phyloP scores from a whole-genome alignment of 1,140 invertebrate species.

The Druon quercuslanigerum region DNA sequence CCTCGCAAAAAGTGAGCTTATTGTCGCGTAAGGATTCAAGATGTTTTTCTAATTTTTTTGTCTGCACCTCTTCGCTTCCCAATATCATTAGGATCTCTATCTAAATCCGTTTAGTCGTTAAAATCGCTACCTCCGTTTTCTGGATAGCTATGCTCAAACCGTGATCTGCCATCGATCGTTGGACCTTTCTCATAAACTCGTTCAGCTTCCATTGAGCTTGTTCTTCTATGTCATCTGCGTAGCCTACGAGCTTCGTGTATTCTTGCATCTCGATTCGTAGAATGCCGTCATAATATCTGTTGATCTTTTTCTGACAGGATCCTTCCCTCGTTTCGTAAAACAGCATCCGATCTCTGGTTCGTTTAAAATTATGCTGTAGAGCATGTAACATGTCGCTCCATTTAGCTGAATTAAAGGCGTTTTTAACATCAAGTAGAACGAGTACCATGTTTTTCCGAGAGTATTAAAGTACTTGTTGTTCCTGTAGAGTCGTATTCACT shows the following conservation, averaged over 20 bases:
- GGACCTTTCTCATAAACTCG: conserved; percentile 25
- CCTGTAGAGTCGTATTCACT: conserved; percentile 13
- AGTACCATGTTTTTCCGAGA: neutral
- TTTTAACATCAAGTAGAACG: too few relatives aligned
- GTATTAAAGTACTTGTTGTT: neutral
- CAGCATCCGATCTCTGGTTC: too few relatives aligned
- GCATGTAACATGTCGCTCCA: neutral
- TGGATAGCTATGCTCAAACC: conserved; percentile 42
- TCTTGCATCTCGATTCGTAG: too few relatives aligned
- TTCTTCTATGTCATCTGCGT: too few relatives aligned
- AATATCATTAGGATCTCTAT: neutral
- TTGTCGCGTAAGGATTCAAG: neutral
- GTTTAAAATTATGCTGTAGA: neutral
- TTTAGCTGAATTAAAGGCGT: too few relatives aligned
- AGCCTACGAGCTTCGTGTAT: too few relatives aligned
- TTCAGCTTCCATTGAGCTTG: conserved; percentile 22
- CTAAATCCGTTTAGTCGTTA: conserved; percentile 36
- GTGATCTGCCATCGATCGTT: conserved; percentile 42
- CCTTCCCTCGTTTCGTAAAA: too few relatives aligned
- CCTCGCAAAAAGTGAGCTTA: neutral
- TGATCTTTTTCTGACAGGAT: too few relatives aligned
- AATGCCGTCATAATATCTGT: too few relatives aligned
- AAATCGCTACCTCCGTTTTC: conserved; percentile 49
- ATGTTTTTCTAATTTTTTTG: neutral
- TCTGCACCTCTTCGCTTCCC: conserved; percentile 13